phyloP scores from a whole-genome alignment of 2,888 invertebrate genomes.

The Pterostichus madidus region DNA sequence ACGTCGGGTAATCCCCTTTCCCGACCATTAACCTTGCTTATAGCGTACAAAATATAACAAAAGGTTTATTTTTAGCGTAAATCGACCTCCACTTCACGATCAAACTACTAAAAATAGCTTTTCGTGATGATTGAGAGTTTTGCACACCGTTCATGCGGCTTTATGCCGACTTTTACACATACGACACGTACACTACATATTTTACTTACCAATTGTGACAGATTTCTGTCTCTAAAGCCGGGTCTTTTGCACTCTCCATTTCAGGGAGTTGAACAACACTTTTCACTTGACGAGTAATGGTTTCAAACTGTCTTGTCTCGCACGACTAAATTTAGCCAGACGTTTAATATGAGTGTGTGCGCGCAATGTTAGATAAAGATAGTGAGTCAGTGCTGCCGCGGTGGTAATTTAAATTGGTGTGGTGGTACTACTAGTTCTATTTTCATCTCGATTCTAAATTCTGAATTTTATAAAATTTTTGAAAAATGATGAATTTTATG shows the following conservation, averaged over 20 bases:
- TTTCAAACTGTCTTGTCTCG: background rate
- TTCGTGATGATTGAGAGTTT: too few species aligned
- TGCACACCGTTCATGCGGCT: too few species aligned
- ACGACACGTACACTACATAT: too few species aligned
- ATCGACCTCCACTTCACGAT: too few species aligned
- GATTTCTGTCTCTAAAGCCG: slow-evolving; percentile 57
- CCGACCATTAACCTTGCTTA: slow-evolving; percentile 18
- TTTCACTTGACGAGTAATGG: background rate
- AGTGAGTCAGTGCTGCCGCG: too few species aligned
- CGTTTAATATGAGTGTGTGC: background rate
- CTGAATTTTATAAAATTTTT: too few species aligned
- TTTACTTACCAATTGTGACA: slow-evolving; percentile 65
- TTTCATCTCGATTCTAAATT: too few species aligned
- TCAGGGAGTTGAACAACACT: background rate
- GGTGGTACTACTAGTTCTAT: too few species aligned
- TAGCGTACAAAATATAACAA: background rate
- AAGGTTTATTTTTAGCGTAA: background rate
- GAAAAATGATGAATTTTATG: too few species aligned
- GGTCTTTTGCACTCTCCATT: slow-evolving; percentile 6
- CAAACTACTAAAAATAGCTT: too few species aligned
- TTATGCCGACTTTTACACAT: too few species aligned
- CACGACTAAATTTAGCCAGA: background rate
- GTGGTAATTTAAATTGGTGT: too few species aligned
- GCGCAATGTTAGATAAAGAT: background rate
- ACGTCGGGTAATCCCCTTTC: background rate